Base-by-base conservation (phyloP, 2,888 invertebrate genomes). In the Patella pellucida region DNA sequence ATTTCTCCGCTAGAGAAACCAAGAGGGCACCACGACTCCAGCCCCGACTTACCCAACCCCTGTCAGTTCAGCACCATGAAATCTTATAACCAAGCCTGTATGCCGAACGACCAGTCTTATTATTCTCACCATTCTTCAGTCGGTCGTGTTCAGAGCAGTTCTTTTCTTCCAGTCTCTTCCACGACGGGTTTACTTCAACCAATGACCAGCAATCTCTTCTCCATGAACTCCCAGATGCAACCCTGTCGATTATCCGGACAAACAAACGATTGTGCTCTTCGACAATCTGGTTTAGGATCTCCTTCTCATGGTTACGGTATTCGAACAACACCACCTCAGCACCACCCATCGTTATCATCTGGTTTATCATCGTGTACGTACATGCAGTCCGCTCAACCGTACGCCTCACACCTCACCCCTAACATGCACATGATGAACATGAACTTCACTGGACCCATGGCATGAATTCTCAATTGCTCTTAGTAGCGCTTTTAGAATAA, bases 371-470 rank as follows among this genome's bases (percentile, higher is more conserved):
- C 89, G 27, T 89, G 89, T 76, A 88, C 88, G 12, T 89, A 89
- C 82, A 87, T 89, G 87, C 88, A 88, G 81, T 82, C 87, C 14
- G 82, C 87, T 50, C 88, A 88, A 72, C 82, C 84, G n/a, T 88
- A 87, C 72, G 83, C 86, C 4, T 75, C 85, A 52, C 85, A 86
- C 72, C 79, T 86, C 12, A 82, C 85, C 14, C 84, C 87, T 52
- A 86, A 86, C 79, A 86, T 87, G 80, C 87, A 87, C 78, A 87
- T 88, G 84, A 88, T 88, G 88, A 88, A 88, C 75, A 87, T 88
- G 86, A 88, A 87, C 79, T 89, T 89, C 81, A 78, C 87, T n/a
- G 86, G 87, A 19, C 86, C 86, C 9, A 86, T 88, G 84, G 87
- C 84, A 52, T 88, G 84, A 87, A 76, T 70, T 70, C 69, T 41